A percentile compares a stretch with the other conserved stretches of the same genome.
These are phyloP conservation scores for Coranthus polyacanthus DNA, from an alignment of 2,797 vertebrate species.

Conservation along the genomic window DNA sequence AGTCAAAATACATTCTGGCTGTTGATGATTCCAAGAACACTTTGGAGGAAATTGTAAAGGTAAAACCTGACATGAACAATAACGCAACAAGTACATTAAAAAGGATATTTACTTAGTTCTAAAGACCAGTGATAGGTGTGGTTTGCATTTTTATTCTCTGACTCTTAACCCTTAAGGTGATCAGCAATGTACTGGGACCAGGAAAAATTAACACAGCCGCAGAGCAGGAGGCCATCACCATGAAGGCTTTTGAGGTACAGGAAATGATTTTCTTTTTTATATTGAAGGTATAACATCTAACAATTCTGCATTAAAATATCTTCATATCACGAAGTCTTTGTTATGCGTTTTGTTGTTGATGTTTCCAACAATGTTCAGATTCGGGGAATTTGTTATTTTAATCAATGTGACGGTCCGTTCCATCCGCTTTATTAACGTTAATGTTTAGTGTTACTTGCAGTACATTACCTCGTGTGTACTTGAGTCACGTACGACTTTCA, in stretches of 20 bases:
- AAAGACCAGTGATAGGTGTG: neutral
- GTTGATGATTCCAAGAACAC: slow-evolving; percentile 89
- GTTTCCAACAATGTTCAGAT: neutral
- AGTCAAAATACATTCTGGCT: slow-evolving; percentile 88
- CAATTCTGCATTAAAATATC: too few species aligned
- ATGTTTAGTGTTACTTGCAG: too few species aligned
- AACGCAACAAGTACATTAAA: neutral
- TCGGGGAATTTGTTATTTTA: too few species aligned
- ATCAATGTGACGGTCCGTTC: too few species aligned
- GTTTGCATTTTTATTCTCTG: neutral
- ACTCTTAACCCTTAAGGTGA: slow-evolving; percentile 77
- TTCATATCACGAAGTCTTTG: too few species aligned
- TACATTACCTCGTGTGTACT: too few species aligned
- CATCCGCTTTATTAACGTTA: neutral
- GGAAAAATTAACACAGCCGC: slow-evolving; percentile 85
- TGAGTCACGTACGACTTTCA: too few species aligned
- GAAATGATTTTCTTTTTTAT: slow-evolving; percentile 68
- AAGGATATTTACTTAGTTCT: fast-evolving
- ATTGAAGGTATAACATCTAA: too few species aligned
- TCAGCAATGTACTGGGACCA: slow-evolving; percentile 88
- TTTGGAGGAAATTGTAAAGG: slow-evolving; percentile 89
- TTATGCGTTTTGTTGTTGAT: too few species aligned
- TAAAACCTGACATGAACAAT: slow-evolving; percentile 52
- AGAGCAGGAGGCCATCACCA: slow-evolving; percentile 84
- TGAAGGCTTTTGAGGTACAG: slow-evolving; percentile 84